Conservation (phyloP, 2,797 vertebrate genomes). For the Arctocebus calabarensis region DNA sequence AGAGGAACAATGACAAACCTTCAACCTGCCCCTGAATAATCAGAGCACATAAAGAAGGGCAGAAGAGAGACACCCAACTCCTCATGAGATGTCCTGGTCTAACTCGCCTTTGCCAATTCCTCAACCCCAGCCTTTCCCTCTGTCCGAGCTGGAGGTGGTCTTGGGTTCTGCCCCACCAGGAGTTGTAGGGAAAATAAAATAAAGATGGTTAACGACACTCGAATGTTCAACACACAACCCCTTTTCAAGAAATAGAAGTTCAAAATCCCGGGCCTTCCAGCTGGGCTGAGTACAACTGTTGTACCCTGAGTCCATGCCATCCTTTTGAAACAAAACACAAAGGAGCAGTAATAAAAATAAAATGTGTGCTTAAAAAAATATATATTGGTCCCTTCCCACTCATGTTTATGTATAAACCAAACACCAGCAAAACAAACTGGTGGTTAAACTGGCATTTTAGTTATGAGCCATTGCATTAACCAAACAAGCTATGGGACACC, state of each 20-base stretch:
- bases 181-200: conserved; percentile 68
- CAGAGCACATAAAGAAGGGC: background rate
- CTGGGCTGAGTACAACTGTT: conserved; percentile 65
- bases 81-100: background rate
- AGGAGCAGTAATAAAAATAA: conserved; percentile 84
- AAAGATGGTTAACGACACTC: conserved; percentile 58
- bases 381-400: conserved; percentile 84
- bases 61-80: background rate
- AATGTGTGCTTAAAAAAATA: conserved; percentile 78
- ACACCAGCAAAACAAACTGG: conserved; percentile 87
- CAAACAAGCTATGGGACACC: conserved; percentile 80
- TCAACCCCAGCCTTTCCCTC: conserved; percentile 18
- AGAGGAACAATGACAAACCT: background rate
- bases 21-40: background rate
- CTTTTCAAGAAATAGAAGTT: conserved; percentile 72
- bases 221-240: conserved; percentile 73
- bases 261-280: conserved; percentile 66
- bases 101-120: background rate
- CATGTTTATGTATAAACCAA: conserved; percentile 88
- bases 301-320: conserved; percentile 77
- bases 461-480: conserved; percentile 79
- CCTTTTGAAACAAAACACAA: conserved; percentile 83
- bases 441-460: conserved; percentile 85
- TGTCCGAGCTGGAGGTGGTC: conserved; percentile 66
- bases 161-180: conserved; percentile 57